These are phyloP conservation scores for Neotoxoptera formosana DNA, from an alignment of 1,140 invertebrate genomes.

Conservation along the genomic window DNA sequence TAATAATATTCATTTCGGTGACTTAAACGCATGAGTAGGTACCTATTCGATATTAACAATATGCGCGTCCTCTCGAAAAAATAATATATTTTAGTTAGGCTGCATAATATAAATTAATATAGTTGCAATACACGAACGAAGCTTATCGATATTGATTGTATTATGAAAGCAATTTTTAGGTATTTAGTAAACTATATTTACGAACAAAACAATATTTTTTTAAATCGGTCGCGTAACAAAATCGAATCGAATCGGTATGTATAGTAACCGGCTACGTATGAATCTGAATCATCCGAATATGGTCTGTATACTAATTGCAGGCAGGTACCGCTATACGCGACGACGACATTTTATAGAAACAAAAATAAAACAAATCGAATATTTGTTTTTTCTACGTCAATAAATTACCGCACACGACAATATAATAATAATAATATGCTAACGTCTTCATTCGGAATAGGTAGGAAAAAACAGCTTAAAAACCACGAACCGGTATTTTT, in stretches of 20 bases:
- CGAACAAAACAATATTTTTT: not conserved
- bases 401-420: not conserved
- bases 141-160: too few relatives aligned
- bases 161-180: not conserved
- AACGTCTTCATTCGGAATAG: not conserved
- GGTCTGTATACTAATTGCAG: not conserved
- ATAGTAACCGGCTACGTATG: not conserved
- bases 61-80: not conserved
- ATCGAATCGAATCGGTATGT: too few relatives aligned
- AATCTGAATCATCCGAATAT: not conserved
- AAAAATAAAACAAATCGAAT: not conserved
- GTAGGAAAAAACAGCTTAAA: not conserved
- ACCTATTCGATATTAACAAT: not conserved
- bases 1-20: not conserved
- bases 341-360: not conserved
- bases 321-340: not conserved
- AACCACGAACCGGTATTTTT: not conserved
- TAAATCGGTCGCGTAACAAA: not conserved
- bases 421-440: not conserved
- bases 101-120: not conserved
- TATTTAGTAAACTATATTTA: not conserved
- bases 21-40: constrained; percentile 10
- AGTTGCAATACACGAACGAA: not conserved
- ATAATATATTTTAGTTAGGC: not conserved
- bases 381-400: not conserved